These are phyloP conservation scores for Megaceryle maxima DNA, from an alignment of 2,113 vertebrate species.

Conservation along the genomic window DNA sequence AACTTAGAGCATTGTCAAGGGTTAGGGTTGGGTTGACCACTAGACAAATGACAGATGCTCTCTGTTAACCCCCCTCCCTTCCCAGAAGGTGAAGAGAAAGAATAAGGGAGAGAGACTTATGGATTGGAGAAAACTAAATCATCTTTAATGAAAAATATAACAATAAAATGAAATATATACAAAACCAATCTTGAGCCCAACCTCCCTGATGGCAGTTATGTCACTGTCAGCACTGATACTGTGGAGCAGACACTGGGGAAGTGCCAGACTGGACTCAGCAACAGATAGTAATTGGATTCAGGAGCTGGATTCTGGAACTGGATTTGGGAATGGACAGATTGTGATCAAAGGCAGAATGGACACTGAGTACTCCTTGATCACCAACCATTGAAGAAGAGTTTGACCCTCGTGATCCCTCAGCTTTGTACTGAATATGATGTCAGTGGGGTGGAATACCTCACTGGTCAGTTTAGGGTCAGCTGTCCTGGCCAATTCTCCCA, in stretches of 20 bases:
- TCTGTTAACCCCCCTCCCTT: not conserved
- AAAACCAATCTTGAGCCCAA: not conserved
- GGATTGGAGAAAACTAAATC: not conserved
- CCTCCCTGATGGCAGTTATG: not conserved
- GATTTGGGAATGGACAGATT: too few relatives aligned
- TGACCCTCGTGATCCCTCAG: too few relatives aligned
- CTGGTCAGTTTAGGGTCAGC: too few relatives aligned
- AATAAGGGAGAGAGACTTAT: not conserved
- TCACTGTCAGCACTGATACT: not conserved
- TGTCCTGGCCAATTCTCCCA: too few relatives aligned
- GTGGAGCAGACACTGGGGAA: not conserved
- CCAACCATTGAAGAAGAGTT: too few relatives aligned
- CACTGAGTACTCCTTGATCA: too few relatives aligned
- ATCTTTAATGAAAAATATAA: not conserved
- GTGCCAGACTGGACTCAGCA: not conserved
- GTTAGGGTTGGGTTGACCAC: not conserved
- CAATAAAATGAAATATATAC: not conserved
- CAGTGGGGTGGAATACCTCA: too few relatives aligned
- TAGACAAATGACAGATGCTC: not conserved
- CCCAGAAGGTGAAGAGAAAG: not conserved
- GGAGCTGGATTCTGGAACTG: too few relatives aligned
- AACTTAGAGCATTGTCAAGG: not conserved
- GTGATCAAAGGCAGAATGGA: too few relatives aligned
- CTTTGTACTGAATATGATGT: too few relatives aligned
- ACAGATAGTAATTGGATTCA: not conserved